Percentiles rank a stretch among this genome's conserved stretches.
Evolutionary conservation across 2,888 invertebrate genomes (phyloP).

Genomic region (Callyntrura sp.): DNA sequence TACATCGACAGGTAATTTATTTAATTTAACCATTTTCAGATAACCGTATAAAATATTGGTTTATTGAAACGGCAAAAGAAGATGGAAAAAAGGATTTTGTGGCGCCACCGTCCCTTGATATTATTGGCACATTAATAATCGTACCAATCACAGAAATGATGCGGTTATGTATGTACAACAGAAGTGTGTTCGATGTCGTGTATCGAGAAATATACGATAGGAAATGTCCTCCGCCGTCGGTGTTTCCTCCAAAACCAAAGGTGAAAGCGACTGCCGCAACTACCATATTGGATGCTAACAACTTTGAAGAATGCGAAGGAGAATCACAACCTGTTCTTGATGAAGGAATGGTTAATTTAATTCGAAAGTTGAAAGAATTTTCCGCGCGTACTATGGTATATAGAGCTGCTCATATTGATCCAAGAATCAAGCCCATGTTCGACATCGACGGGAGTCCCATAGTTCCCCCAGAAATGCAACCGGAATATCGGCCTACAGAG

Average conservation of each 20-base stretch:
- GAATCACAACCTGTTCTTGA: neutral
- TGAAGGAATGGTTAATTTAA: neutral
- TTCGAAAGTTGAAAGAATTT: conserved; percentile 82
- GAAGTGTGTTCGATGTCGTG: conserved; percentile 56
- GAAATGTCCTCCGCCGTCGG: conserved; percentile 40
- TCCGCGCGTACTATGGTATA: conserved; percentile 6
- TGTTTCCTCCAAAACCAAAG: neutral
- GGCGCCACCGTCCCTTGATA: neutral
- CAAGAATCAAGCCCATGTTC: conserved; percentile 48
- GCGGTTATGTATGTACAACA: conserved; percentile 48
- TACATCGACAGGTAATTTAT: no score
- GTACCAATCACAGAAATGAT: conserved; percentile 55
- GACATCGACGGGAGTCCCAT: neutral
- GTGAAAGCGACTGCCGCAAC: neutral
- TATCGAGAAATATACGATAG: conserved; percentile 48
- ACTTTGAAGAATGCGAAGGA: neutral
- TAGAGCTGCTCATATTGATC: conserved; percentile 35
- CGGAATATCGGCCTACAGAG: neutral
- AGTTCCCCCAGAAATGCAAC: conserved; percentile 32
- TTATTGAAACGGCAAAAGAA: conserved; percentile 15
- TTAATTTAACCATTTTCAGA: no score
- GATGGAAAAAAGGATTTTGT: neutral
- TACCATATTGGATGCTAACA: neutral
- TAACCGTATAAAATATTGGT: conserved; percentile 44
- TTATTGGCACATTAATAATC: neutral